Percentiles rank a stretch among this genome's conserved stretches.
These are phyloP conservation scores for Drosophila mettleri DNA, from an alignment of 2,888 invertebrate genomes.

Conservation along the genomic window DNA sequence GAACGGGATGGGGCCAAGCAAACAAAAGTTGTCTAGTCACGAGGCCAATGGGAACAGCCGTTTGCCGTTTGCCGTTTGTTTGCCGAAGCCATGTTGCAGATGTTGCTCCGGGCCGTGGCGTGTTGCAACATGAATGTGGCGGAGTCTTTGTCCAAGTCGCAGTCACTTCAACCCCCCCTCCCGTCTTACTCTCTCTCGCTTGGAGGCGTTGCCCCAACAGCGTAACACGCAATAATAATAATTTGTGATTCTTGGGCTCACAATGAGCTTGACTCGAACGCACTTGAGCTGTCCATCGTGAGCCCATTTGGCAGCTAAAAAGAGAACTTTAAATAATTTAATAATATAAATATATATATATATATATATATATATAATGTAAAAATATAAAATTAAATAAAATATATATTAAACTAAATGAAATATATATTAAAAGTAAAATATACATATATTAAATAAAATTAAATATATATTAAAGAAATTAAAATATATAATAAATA, in stretches of 20 bases:
- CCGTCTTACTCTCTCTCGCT: not conserved
- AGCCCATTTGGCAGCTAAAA: no score
- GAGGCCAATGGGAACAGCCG: slow-evolving; percentile 4
- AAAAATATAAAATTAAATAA: no score
- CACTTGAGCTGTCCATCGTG: not conserved
- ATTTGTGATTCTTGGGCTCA: slow-evolving; percentile 2
- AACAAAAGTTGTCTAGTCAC: slow-evolving; percentile 38
- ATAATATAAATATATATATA: no score
- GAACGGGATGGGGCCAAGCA: not conserved
- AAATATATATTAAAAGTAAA: no score
- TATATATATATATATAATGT: no score
- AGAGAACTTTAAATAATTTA: no score
- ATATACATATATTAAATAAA: no score
- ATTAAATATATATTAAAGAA: no score
- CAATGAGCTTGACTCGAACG: not conserved
- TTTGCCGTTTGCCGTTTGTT: not conserved
- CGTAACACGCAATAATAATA: slow-evolving; percentile 8
- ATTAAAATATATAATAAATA: no score
- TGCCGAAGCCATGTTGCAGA: slow-evolving; percentile 9
- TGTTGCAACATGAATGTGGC: slow-evolving; percentile 55
- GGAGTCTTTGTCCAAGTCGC: slow-evolving; percentile 32
- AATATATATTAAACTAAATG: no score
- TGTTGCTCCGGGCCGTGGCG: slow-evolving; percentile 4
- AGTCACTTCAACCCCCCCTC: not conserved
- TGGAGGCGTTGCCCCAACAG: slow-evolving; percentile 29